Base-by-base conservation (phyloP, 2,797 vertebrate species). In the Cuniculus paca region DNA sequence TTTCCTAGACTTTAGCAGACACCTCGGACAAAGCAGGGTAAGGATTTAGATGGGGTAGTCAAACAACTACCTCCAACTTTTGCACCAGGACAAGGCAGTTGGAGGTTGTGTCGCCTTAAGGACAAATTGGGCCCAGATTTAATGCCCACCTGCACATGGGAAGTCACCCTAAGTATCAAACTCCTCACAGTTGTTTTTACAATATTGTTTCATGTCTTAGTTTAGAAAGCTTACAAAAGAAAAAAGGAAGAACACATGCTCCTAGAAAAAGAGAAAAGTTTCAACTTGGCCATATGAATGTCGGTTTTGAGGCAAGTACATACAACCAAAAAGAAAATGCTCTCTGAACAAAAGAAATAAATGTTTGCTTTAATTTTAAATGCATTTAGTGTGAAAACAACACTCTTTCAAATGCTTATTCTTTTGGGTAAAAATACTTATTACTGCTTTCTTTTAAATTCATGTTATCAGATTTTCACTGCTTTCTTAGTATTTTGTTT, bases 361-460 rank as follows among this genome's bases (percentile, higher is more conserved):
- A 20, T 5, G 63, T 81, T 81, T 84, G 26, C 6, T 45, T 13
- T 70, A 45, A 87, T 88, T 94, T 93, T 91, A 95, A 83, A 61
- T 63, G 16, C 2, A 60, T 2, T 93, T 94, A 48, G n/a, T 60
- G 36, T 63, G 10, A 81, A 78, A 84, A 50, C 28, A 34, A 74
- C 56, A 63, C 36, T 75, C 5, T 42, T 58, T 91, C 61, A 85
- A 75, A n/a, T 88, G 11, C 31, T 22, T 83, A 34, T 34, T 75
- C 81, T 80, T 95, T 91, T 80, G 42, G 83, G 90, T 70, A 61
- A 28, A 84, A 79, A 85, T 74, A 0, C 1, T 56, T 20, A 28
- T 90, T 88, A 68, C 42, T 72, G 5, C 24, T 94, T 90, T 16
- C 36, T 65, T 92, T 88, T 91, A 68, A 88, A 83, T 79, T 86